These are phyloP conservation scores for Engystomops pustulosus DNA, from an alignment of 2,113 vertebrate species.

Conservation along the genomic window DNA sequence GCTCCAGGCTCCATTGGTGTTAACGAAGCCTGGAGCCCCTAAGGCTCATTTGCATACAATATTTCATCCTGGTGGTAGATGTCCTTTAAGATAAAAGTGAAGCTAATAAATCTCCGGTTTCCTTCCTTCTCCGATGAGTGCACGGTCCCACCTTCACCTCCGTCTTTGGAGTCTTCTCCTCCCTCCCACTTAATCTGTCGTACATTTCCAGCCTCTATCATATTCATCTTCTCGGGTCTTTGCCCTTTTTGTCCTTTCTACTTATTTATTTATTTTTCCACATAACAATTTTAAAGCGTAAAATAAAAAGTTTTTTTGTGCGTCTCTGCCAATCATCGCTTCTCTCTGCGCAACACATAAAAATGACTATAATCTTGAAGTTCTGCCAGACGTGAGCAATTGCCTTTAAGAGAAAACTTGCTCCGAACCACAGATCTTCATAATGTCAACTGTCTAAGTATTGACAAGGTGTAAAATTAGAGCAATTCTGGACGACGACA, in stretches of 20 bases:
- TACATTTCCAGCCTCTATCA: neutral
- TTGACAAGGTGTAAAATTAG: slow-evolving; percentile 58
- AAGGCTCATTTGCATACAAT: no score
- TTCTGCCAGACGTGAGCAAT: slow-evolving; percentile 30
- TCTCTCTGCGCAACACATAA: neutral
- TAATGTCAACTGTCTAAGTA: slow-evolving; percentile 46
- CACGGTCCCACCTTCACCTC: neutral
- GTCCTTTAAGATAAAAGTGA: no score
- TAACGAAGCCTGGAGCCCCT: no score
- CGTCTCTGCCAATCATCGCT: neutral
- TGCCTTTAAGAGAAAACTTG: neutral
- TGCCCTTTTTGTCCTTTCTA: neutral
- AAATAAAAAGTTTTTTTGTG: slow-evolving; percentile 3
- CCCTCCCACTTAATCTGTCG: neutral
- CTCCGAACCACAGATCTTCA: slow-evolving; percentile 41
- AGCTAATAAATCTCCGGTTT: no score
- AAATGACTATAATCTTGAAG: slow-evolving; percentile 33
- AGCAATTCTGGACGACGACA: slow-evolving; percentile 47
- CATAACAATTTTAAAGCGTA: neutral
- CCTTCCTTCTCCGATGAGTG: no score
- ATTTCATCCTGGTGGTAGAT: no score
- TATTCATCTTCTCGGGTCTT: neutral
- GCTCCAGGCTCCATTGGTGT: no score
- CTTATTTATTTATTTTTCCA: neutral
- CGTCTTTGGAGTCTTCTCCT: neutral